Percentiles rank a stretch among this genome's conserved stretches.
Conservation (phyloP, 2,888 invertebrate species). For the Apocheima hispidaria region DNA sequence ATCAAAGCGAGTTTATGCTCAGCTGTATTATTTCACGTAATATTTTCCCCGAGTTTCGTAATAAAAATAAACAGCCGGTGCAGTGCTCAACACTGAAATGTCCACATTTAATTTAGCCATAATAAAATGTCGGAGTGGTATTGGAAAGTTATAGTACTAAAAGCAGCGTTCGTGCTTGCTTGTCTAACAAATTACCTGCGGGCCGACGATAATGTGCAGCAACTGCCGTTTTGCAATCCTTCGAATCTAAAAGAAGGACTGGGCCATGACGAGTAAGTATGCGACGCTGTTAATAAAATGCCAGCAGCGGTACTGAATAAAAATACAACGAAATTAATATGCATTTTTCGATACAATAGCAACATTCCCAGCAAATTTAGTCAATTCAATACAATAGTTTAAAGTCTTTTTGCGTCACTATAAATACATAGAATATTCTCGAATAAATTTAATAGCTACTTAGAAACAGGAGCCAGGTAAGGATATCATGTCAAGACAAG, state of each 20-base stretch:
- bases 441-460: neutral
- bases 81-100: slow-evolving; percentile 68
- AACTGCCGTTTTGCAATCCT: slow-evolving; percentile 81
- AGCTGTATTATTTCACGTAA: slow-evolving; percentile 52
- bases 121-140: slow-evolving; percentile 81
- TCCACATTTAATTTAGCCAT: slow-evolving; percentile 70
- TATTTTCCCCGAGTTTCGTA: slow-evolving; percentile 65
- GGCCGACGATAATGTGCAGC: slow-evolving; percentile 74
- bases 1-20: slow-evolving; percentile 38
- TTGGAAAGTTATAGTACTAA: slow-evolving; percentile 76
- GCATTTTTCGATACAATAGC: neutral
- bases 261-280: slow-evolving; percentile 72
- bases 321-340: neutral
- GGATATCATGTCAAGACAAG: slow-evolving; percentile 3
- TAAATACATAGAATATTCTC: neutral
- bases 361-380: neutral
- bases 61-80: slow-evolving; percentile 59
- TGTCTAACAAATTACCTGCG: slow-evolving; percentile 70
- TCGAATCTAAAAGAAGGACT: slow-evolving; percentile 63
- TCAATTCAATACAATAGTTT: slow-evolving; percentile 19
- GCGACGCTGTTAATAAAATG: neutral
- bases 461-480: neutral
- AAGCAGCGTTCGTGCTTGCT: slow-evolving; percentile 69
- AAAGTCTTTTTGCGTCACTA: slow-evolving; percentile 5
- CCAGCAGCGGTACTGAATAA: neutral